Conservation (phyloP, 2,888 invertebrate genomes). For the Drosophila barbarae region DNA sequence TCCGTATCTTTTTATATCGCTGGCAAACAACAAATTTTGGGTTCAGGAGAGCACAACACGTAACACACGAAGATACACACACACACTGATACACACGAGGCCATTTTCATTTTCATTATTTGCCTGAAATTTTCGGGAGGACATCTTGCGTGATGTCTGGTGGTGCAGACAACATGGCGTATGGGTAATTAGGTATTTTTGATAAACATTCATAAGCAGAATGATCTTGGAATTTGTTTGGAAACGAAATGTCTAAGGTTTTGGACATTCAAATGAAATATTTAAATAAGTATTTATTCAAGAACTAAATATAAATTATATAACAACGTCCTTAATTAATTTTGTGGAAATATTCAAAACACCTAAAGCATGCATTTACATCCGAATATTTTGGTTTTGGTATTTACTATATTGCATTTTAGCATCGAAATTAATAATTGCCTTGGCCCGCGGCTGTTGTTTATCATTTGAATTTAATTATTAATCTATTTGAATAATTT, state of each 20-base stretch:
- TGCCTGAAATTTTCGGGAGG: slow-evolving; percentile 22
- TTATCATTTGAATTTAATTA: slow-evolving; percentile 27
- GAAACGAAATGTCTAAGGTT: not conserved
- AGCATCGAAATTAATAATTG: slow-evolving; percentile 7
- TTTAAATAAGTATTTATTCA: not conserved
- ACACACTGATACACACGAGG: slow-evolving; percentile 11
- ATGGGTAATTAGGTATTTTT: slow-evolving; percentile 39
- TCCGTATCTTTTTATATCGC: slow-evolving; percentile 31
- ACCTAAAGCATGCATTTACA: not conserved
- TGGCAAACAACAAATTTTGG: slow-evolving; percentile 54
- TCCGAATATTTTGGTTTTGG: not conserved
- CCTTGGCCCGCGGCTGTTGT: not conserved
- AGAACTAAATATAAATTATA: not conserved
- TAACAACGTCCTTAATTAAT: not conserved
- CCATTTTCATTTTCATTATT: slow-evolving; percentile 43
- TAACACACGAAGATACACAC: slow-evolving; percentile 11
- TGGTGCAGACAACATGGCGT: slow-evolving; percentile 32
- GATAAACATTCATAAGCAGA: slow-evolving; percentile 21
- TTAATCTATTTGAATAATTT: slow-evolving; percentile 17
- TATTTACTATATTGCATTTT: slow-evolving; percentile 2
- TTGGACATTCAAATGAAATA: too few relatives aligned
- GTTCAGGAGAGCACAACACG: slow-evolving; percentile 33
- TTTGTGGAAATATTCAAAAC: not conserved
- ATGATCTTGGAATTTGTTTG: slow-evolving; percentile 1
- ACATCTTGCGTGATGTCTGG: slow-evolving; percentile 34